These are phyloP conservation scores for Drosophila mimetica DNA, from an alignment of 2,888 invertebrate genomes.

Conservation along the genomic window DNA sequence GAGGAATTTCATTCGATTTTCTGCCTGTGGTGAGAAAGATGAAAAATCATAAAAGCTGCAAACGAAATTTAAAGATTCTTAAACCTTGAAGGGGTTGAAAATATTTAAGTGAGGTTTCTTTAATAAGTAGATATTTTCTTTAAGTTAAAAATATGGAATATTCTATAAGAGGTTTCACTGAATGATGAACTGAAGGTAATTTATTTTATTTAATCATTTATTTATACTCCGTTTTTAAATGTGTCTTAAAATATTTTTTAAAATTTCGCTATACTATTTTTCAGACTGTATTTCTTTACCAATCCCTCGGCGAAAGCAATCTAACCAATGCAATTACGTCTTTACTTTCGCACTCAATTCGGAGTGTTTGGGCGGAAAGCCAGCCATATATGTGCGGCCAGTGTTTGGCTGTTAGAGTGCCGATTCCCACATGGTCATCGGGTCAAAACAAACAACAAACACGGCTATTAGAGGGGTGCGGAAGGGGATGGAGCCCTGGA, in stretches of 20 bases:
- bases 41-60: not conserved
- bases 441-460: constrained; percentile 48
- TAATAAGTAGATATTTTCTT: not conserved
- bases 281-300: not conserved
- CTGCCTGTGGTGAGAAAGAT: not conserved
- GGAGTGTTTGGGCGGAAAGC: constrained; percentile 44
- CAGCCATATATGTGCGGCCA: constrained; percentile 23
- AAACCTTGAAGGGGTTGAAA: not conserved
- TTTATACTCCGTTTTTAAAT: too few species aligned
- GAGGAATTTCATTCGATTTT: constrained; percentile 5
- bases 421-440: constrained; percentile 29
- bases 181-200: too few species aligned
- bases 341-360: constrained; percentile 54
- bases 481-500: constrained; percentile 2
- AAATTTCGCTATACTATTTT: not conserved
- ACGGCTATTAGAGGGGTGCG: constrained; percentile 57
- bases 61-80: not conserved
- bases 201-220: too few species aligned
- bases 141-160: too few species aligned
- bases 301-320: constrained; percentile 23
- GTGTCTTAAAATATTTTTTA: not conserved
- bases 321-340: constrained; percentile 58
- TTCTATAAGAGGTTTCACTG: too few species aligned
- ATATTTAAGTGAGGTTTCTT: not conserved
- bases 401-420: constrained; percentile 16